A percentile compares a stretch with the other conserved stretches of the same genome.
Evolutionary conservation across 2,797 vertebrate genomes (phyloP).

Genomic region (Karalla daura): DNA sequence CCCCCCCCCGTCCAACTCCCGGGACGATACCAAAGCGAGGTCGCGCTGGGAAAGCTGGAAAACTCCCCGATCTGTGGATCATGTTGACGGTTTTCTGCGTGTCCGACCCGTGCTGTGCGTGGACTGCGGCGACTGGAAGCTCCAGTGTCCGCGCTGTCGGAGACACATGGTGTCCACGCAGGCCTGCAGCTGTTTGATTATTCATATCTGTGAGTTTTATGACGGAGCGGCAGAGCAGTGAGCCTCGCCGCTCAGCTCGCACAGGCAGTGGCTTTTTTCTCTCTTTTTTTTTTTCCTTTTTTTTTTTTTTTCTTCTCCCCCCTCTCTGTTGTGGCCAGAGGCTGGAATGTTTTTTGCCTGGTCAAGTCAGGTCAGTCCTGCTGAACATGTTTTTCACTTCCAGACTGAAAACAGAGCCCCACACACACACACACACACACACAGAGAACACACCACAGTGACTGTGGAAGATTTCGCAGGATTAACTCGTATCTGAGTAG

Average conservation of each 20-base stretch:
- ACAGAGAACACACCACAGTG: neutral
- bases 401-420: slow-evolving; percentile 18
- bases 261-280: slow-evolving; percentile 12
- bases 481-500: slow-evolving; percentile 12
- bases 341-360: slow-evolving; percentile 51
- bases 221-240: slow-evolving; percentile 25
- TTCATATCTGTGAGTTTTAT: slow-evolving; percentile 36
- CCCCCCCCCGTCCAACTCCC: too few relatives aligned
- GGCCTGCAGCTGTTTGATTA: slow-evolving; percentile 16
- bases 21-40: too few relatives aligned
- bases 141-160: neutral
- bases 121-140: neutral
- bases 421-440: neutral
- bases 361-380: slow-evolving; percentile 37
- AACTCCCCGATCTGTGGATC: too few relatives aligned
- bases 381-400: slow-evolving; percentile 32
- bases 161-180: neutral
- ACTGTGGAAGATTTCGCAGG: neutral
- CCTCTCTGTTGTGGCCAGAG: slow-evolving; percentile 50
- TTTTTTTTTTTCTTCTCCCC: too few relatives aligned
- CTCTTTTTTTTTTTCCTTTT: too few relatives aligned
- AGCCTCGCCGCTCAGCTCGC: slow-evolving; percentile 34
- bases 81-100: too few relatives aligned
- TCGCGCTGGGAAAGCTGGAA: too few relatives aligned
- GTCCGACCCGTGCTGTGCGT: too few relatives aligned